phyloP scores from a whole-genome alignment of 2,113 vertebrate genomes.

The Tricholaema leucomelas region DNA sequence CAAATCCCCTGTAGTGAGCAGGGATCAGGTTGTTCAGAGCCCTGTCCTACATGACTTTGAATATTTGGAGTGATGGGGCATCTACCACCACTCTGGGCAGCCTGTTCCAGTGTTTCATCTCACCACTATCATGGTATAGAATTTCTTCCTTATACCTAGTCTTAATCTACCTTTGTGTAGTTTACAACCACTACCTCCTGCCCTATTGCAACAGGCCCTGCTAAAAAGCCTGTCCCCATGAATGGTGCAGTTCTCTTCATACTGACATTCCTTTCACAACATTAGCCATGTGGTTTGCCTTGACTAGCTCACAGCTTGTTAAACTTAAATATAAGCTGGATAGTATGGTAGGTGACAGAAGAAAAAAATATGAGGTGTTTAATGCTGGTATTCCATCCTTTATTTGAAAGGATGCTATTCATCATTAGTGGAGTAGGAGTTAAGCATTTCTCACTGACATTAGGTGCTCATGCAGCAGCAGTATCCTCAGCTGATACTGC shows the following conservation, averaged over 20 bases:
- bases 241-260: background rate
- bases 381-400: background rate
- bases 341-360: background rate
- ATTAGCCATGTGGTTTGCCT: background rate
- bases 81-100: background rate
- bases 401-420: background rate
- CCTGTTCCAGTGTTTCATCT: background rate
- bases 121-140: background rate
- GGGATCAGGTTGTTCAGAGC: background rate
- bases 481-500: background rate
- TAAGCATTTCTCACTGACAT: background rate
- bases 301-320: background rate
- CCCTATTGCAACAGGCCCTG: background rate
- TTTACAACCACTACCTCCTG: background rate
- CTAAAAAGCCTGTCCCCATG: background rate
- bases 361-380: background rate
- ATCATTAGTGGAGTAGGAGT: background rate
- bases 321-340: background rate
- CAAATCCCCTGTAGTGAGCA: background rate
- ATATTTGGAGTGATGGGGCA: background rate
- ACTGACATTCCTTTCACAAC: background rate
- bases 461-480: background rate
- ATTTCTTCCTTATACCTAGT: background rate
- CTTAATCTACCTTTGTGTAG: background rate
- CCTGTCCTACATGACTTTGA: background rate